A percentile compares a stretch with the other conserved stretches of the same genome.
phyloP scores from a whole-genome alignment of 2,113 vertebrate genomes.

The Phylloscopus trochilus region DNA sequence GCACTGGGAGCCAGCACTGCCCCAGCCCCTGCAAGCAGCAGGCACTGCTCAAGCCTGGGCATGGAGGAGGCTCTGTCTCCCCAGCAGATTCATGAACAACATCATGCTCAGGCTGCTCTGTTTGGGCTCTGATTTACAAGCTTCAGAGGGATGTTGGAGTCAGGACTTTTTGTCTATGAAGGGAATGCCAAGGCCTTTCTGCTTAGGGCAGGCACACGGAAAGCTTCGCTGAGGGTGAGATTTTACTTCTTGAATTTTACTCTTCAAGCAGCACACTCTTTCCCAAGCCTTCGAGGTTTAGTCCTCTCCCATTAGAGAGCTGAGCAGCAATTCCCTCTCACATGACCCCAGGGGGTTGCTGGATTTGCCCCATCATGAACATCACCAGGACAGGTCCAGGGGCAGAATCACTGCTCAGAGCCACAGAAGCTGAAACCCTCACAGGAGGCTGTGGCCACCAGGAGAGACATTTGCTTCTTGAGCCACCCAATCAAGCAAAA shows the following conservation, averaged over 20 bases:
- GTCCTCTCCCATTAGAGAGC: neutral
- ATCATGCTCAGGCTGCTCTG: neutral
- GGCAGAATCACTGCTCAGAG: neutral
- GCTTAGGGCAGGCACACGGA: neutral
- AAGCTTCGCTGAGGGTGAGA: neutral
- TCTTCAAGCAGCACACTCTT: neutral
- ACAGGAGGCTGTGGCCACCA: neutral
- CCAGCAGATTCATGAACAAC: neutral
- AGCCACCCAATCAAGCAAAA: neutral
- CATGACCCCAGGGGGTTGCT: rapidly evolving
- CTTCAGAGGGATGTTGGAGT: neutral
- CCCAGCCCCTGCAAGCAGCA: neutral
- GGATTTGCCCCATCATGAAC: neutral
- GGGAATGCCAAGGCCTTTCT: neutral
- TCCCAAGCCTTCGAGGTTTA: neutral
- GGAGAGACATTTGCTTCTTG: neutral
- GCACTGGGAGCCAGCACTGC: neutral
- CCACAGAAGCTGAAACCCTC: neutral
- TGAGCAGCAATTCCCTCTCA: neutral
- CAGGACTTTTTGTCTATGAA: neutral
- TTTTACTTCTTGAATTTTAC: neutral
- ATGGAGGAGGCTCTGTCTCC: neutral
- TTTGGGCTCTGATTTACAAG: neutral
- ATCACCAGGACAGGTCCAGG: neutral
- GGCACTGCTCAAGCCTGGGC: neutral